Evolutionary conservation across 2,113 vertebrate species (phyloP).

Genomic region (Tylochromis polylepis): DNA sequence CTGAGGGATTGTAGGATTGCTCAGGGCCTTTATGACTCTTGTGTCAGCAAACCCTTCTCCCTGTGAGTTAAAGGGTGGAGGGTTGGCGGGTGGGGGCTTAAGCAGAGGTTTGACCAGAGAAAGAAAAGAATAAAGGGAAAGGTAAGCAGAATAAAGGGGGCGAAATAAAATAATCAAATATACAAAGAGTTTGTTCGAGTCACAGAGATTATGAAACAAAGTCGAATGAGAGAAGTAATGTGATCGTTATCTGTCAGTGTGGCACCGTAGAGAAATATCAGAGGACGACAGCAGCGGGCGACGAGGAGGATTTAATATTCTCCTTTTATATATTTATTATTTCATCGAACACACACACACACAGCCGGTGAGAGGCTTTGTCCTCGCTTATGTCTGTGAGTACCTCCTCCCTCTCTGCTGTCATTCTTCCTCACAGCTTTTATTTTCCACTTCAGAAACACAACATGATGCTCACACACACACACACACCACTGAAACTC

Average conservation of each 20-base stretch:
- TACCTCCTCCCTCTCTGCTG: background rate
- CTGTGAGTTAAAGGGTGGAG: background rate
- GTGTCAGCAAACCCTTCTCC: background rate
- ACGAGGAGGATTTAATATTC: constrained; percentile 34
- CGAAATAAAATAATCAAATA: background rate
- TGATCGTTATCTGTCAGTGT: constrained; percentile 20
- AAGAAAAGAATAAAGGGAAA: background rate
- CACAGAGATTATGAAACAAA: background rate
- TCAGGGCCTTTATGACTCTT: background rate
- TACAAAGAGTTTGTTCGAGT: background rate
- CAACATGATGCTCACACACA: background rate
- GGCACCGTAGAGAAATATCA: constrained; percentile 19
- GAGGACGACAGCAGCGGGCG: background rate
- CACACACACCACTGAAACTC: background rate
- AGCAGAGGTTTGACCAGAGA: background rate
- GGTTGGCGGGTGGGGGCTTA: background rate
- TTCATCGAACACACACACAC: background rate
- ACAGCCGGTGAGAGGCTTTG: background rate
- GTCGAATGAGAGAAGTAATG: background rate
- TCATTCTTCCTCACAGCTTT: background rate
- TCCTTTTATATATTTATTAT: constrained; percentile 21
- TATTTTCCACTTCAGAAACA: background rate
- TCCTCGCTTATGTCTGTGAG: background rate
- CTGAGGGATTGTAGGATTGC: background rate
- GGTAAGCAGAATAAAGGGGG: background rate